A percentile compares a stretch with the other conserved stretches of the same genome.
phyloP scores from a whole-genome alignment of 2,113 vertebrate genomes.

The Neoarius graeffei region DNA sequence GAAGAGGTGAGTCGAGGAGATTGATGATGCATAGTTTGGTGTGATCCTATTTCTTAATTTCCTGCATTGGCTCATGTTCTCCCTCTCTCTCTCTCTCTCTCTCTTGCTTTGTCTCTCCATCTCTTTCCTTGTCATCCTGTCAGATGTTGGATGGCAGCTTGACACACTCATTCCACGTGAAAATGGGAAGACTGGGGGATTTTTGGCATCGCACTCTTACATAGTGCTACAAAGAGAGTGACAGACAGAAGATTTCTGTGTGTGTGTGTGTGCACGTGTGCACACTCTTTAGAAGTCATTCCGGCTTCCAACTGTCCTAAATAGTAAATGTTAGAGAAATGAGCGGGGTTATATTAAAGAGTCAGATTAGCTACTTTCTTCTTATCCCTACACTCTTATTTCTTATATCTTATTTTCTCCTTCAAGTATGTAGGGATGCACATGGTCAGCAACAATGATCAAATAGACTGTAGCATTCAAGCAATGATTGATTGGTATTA shows the following conservation, averaged over 20 bases:
- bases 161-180: neutral
- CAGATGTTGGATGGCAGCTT: slow-evolving; percentile 28
- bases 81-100: neutral
- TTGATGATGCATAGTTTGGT: slow-evolving; percentile 69
- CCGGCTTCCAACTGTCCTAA: neutral
- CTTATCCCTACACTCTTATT: neutral
- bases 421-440: neutral
- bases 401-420: neutral
- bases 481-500: too few species aligned
- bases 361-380: neutral
- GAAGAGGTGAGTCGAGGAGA: slow-evolving; percentile 62
- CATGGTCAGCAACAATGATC: too few species aligned
- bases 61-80: slow-evolving; percentile 66
- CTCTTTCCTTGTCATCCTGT: slow-evolving; percentile 20
- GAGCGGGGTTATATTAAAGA: neutral
- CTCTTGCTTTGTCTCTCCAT: neutral
- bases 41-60: slow-evolving; percentile 80
- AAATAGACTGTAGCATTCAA: too few species aligned
- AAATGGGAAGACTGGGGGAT: slow-evolving; percentile 21
- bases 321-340: neutral
- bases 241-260: neutral
- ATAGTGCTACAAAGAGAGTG: neutral
- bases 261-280: slow-evolving; percentile 5
- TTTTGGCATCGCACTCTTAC: slow-evolving; percentile 5
- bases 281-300: neutral